Percentiles rank a stretch among this genome's conserved stretches.
Evolutionary conservation across 2,888 invertebrate species (phyloP).

Genomic region (Allophyes oxyacanthae): DNA sequence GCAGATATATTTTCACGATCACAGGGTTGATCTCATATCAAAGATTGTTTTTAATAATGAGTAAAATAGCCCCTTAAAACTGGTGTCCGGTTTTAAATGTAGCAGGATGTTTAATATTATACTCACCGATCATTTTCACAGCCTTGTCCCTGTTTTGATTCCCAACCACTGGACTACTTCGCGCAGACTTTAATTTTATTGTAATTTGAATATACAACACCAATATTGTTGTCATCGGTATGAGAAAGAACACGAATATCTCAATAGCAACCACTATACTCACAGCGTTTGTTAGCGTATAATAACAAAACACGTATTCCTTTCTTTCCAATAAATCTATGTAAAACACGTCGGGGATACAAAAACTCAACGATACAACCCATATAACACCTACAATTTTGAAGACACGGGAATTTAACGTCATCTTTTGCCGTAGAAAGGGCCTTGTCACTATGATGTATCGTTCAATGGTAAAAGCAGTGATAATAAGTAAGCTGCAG

Average conservation of each 20-base stretch:
- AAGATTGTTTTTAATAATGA: no score
- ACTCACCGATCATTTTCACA: conserved; percentile 94
- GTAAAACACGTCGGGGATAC: conserved; percentile 90
- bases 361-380: conserved; percentile 92
- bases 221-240: conserved; percentile 95
- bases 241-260: conserved; percentile 94
- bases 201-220: conserved; percentile 94
- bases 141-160: conserved; percentile 88
- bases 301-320: conserved; percentile 77
- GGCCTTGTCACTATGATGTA: conserved; percentile 96
- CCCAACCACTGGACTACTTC: conserved; percentile 84
- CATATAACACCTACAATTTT: conserved; percentile 92
- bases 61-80: no score
- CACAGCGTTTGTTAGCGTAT: conserved; percentile 66
- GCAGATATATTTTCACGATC: no score
- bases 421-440: conserved; percentile 93
- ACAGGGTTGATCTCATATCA: no score
- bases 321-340: conserved; percentile 76
- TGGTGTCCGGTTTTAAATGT: no score
- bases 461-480: conserved; percentile 96
- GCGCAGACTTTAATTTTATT: conserved; percentile 90
- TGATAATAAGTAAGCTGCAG: conserved; percentile 95
- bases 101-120: conserved; percentile 3
- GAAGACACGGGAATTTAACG: conserved; percentile 93
- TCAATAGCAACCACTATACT: conserved; percentile 86